Conservation (phyloP, 2,113 vertebrate species). For the Rutilus rutilus region DNA sequence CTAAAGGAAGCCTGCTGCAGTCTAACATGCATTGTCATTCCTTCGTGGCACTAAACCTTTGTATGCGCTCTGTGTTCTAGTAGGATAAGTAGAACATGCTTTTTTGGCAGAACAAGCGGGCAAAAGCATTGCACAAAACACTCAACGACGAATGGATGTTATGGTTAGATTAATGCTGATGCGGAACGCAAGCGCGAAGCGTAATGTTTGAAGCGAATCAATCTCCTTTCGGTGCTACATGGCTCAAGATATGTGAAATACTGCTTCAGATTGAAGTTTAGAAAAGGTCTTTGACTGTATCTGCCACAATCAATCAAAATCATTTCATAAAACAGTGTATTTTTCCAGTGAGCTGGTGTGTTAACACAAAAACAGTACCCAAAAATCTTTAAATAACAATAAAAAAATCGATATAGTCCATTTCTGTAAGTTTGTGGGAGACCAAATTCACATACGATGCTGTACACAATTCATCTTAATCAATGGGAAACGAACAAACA, state of each 20-base stretch:
- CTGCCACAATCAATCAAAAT: background rate
- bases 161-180: background rate
- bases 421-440: slow-evolving; percentile 16
- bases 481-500: slow-evolving; percentile 44
- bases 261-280: slow-evolving; percentile 32
- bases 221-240: slow-evolving; percentile 29
- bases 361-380: slow-evolving; percentile 60
- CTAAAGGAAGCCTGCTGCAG: background rate
- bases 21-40: background rate
- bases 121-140: slow-evolving; percentile 28
- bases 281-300: background rate
- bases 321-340: slow-evolving; percentile 1
- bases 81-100: slow-evolving; percentile 38
- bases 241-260: slow-evolving; percentile 38
- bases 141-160: background rate
- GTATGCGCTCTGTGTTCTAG: background rate
- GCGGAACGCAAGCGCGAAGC: background rate
- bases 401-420: slow-evolving; percentile 22
- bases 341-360: slow-evolving; percentile 32
- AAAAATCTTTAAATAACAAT: slow-evolving; percentile 48
- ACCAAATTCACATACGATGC: slow-evolving; percentile 49
- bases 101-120: slow-evolving; percentile 29
- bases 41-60: slow-evolving; percentile 40
- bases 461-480: slow-evolving; percentile 57
- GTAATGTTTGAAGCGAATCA: background rate